Evolutionary conservation across 2,797 vertebrate genomes (phyloP), one percentile per base, ranked within the genome.

Genomic region (Rhyacichthys aspro): DNA sequence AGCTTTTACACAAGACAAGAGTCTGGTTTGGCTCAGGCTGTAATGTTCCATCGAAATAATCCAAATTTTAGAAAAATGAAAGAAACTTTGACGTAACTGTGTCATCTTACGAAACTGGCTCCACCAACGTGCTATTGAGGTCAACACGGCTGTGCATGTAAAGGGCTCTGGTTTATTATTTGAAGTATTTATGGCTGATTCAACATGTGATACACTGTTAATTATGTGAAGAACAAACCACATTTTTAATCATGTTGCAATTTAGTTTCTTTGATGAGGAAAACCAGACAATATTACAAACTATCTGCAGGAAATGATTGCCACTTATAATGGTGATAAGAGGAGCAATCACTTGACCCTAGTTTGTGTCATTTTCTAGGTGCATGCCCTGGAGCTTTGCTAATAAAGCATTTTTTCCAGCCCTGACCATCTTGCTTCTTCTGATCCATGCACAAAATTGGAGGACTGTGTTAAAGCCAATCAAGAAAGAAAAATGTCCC

Each of bases 21-120:
- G 70, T 72, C 78, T 67, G 62, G 77, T 82, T 88, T 88, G 86
- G 86, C 78, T 34, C 14, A 19, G 11, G 44, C 14, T 3, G 58
- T 73, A 74, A 85, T 81, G 67, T 87, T 86, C 70, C 72, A 1
- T 82, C 72, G 58, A 69, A 76, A 63, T 81, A 78, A 83, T 78
- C 74, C 45, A 14, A 17, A 76, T 70, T 78, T 47, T 67, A 62
- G 1, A 28, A 76, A 68, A 18, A 42, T 71, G 43, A 64, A 74
- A 60, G 73, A 59, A 28, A 41, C 57, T 78, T 76, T 78, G 63
- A 84, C 57, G 23, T 67, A 70, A 79, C 70, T 33, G 63, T 73
- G 67, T 74, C 71, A 33, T 42, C 66, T 75, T 50, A 58, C 59
- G 58, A 69, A 76, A 70, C 18, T 43, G 57, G 38, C 63, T 60